Evolutionary conservation across 2,797 vertebrate genomes (phyloP), one percentile per base, ranked within the genome.

Genomic region (Malacoraja senta): DNA sequence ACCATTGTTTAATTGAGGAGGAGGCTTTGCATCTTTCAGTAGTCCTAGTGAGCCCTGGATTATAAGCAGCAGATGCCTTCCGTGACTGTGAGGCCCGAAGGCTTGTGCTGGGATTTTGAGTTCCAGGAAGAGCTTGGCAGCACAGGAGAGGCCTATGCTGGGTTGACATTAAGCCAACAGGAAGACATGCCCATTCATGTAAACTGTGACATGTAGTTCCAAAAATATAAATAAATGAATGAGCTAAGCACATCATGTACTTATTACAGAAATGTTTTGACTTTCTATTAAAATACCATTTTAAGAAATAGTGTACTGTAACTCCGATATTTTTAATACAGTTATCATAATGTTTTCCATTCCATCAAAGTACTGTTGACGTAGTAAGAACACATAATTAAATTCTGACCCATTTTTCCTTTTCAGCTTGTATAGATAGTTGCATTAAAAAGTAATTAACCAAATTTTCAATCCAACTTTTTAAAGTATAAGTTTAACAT

Each of bases 371-470:
- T 4, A 84, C 15, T 12, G 44, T 90, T 90, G 44, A 61, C 26
- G 19, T 19, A 80, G 10, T 58, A 84, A 84, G 53, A 61, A 12
- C 12, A n/a, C 29, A 88, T 68, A 68, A 88, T 88, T 19, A 68
- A 88, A 88, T 32, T 88, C 61, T 88, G 8, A 35, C 24, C 81
- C 10, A 81, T 84, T 88, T 88, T 65, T 88, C 81, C 26, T n/a
- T 61, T 10, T n/a, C 26, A 61, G n/a, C 3, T 2, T 35, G n/a
- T 17, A 68, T 32, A 35, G 4, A 7, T 12, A 35, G 21, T 92
- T 92, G 53, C 44, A 32, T 38, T 6, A 91, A 44, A 92, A 58
- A 71, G 9, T n/a, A 91, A 74, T 74, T 91, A 91, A 91, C 17
- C 35, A 74, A 74, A 53, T 74, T 91, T 91, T n/a, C 9, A 74